A percentile compares a stretch with the other conserved stretches of the same genome.
Evolutionary conservation across 2,113 vertebrate species (phyloP).

Genomic region (Callipepla squamata): DNA sequence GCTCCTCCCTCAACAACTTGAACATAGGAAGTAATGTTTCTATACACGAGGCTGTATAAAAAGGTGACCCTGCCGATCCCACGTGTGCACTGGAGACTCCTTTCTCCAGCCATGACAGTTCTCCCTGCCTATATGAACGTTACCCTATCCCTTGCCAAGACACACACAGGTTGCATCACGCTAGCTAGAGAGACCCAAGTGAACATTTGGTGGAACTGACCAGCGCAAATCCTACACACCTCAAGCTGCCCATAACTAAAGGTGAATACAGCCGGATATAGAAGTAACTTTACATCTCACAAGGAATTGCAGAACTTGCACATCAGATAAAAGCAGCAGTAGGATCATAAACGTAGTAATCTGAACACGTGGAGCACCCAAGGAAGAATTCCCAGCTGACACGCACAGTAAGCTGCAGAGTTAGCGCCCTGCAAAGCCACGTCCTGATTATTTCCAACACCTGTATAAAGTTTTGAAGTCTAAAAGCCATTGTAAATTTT

Average conservation of each 20-base stretch:
- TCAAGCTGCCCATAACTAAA: not conserved
- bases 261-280: not conserved
- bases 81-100: not conserved
- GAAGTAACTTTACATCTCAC: not conserved
- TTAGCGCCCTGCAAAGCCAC: not conserved
- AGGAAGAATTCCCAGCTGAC: not conserved
- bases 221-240: not conserved
- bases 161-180: fast-evolving
- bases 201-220: not conserved
- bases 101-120: not conserved
- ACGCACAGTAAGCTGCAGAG: not conserved
- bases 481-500: not conserved
- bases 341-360: not conserved
- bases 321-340: not conserved
- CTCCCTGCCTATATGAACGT: not conserved
- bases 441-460: not conserved
- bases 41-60: not conserved
- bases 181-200: not conserved
- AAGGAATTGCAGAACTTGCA: not conserved
- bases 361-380: not conserved
- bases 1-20: not conserved
- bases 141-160: not conserved
- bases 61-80: not conserved
- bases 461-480: not conserved
- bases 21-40: not conserved